phyloP scores from a whole-genome alignment of 2,113 vertebrate species.

The Ophthalmotilapia sp. region DNA sequence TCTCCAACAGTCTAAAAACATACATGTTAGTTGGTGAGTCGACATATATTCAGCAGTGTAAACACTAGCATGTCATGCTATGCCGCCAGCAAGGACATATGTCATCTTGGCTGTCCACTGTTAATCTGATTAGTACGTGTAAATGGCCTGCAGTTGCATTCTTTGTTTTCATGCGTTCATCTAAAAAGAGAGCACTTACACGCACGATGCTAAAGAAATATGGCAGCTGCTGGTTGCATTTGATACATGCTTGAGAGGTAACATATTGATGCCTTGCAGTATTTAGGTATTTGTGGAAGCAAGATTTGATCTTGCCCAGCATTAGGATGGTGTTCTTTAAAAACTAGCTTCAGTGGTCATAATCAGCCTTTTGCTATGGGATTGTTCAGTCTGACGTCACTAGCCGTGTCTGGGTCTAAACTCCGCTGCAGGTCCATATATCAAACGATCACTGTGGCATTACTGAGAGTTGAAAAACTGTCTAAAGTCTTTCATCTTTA shows the following conservation, averaged over 20 bases:
- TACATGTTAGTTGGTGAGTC: background rate
- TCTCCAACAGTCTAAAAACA: background rate
- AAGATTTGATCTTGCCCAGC: background rate
- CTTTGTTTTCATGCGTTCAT: background rate
- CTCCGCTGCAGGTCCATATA: no score
- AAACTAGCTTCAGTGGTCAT: background rate
- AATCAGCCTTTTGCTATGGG: background rate
- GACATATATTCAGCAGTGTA: background rate
- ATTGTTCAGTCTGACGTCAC: no score
- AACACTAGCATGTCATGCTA: background rate
- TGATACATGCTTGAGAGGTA: background rate
- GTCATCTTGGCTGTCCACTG: background rate
- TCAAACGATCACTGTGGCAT: no score
- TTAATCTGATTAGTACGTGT: background rate
- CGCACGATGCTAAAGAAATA: background rate
- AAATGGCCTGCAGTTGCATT: background rate
- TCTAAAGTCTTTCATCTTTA: no score
- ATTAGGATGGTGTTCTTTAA: background rate
- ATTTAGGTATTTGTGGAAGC: accelerated
- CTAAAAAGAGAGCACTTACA: background rate
- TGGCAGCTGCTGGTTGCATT: background rate
- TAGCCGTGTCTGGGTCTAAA: no score
- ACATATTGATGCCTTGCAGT: background rate
- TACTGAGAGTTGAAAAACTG: no score
- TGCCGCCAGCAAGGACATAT: background rate